These are phyloP conservation scores for Indri indri DNA, from an alignment of 2,113 vertebrate species.

Conservation along the genomic window DNA sequence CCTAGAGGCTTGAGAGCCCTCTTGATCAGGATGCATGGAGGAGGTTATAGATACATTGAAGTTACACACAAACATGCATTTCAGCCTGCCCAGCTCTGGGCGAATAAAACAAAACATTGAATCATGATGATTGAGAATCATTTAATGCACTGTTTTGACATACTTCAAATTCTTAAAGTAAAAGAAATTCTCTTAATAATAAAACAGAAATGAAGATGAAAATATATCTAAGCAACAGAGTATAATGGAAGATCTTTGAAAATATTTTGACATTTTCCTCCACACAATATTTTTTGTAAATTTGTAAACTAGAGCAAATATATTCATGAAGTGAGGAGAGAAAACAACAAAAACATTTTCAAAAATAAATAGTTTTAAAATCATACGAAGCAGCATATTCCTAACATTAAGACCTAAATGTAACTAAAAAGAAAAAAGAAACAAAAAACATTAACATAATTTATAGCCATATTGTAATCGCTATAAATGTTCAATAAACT, in stretches of 20 bases:
- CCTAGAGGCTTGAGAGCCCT: not conserved
- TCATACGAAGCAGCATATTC: conserved; percentile 37
- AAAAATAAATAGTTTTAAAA: conserved; percentile 61
- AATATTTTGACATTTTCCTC: conserved; percentile 82
- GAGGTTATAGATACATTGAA: not conserved
- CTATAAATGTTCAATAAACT: not conserved
- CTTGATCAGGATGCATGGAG: not conserved
- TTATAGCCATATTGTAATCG: not conserved
- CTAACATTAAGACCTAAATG: conserved; percentile 32
- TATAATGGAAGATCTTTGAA: conserved; percentile 81
- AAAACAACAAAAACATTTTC: conserved; percentile 70
- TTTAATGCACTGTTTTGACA: conserved; percentile 87
- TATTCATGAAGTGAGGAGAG: conserved; percentile 59
- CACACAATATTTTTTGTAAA: conserved; percentile 80
- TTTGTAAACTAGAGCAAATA: conserved; percentile 78
- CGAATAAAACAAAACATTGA: conserved; percentile 65
- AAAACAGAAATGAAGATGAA: conserved; percentile 80
- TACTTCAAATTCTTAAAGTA: conserved; percentile 81
- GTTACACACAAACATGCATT: conserved; percentile 26
- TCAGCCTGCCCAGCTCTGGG: conserved; percentile 62
- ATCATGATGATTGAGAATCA: conserved; percentile 81
- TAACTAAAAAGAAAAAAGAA: conserved; percentile 9
- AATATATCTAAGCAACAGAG: conserved; percentile 79
- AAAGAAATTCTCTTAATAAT: conserved; percentile 83
- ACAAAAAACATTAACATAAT: not conserved